A percentile compares a stretch with the other conserved stretches of the same genome.
Conservation (phyloP, 1,140 invertebrate genomes). For the Sipha flava region DNA sequence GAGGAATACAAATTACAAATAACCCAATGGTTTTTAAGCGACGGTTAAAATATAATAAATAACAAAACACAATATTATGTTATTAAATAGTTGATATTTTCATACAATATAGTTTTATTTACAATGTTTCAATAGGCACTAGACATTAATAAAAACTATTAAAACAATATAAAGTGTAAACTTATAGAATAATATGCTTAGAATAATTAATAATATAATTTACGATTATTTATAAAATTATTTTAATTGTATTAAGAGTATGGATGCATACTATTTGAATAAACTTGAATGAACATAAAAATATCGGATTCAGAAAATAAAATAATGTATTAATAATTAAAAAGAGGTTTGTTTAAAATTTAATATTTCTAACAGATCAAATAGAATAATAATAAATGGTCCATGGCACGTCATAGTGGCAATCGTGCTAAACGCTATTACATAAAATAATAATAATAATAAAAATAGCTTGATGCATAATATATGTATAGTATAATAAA, state of each 20-base stretch:
- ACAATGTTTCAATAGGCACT: neutral
- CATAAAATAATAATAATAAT: neutral
- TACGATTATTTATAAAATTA: neutral
- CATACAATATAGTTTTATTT: neutral
- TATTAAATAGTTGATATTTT: neutral
- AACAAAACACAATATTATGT: neutral
- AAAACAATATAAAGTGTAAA: neutral
- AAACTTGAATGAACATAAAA: too few relatives aligned
- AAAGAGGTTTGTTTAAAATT: neutral
- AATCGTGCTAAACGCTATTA: neutral
- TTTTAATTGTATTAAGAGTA: neutral
- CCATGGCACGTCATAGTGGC: conserved; percentile 21
- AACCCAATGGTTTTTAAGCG: too few relatives aligned
- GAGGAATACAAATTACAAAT: too few relatives aligned
- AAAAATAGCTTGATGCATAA: too few relatives aligned
- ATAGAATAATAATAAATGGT: neutral
- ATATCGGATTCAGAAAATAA: too few relatives aligned
- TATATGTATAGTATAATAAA: neutral
- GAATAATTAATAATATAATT: neutral
- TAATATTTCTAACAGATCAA: neutral
- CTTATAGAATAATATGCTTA: neutral
- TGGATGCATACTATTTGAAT: too few relatives aligned
- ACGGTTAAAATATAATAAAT: neutral
- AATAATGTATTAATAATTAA: too few relatives aligned
- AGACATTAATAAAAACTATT: neutral